phyloP scores from a whole-genome alignment of 2,797 vertebrate genomes.

The Eidolon dupreanum region DNA sequence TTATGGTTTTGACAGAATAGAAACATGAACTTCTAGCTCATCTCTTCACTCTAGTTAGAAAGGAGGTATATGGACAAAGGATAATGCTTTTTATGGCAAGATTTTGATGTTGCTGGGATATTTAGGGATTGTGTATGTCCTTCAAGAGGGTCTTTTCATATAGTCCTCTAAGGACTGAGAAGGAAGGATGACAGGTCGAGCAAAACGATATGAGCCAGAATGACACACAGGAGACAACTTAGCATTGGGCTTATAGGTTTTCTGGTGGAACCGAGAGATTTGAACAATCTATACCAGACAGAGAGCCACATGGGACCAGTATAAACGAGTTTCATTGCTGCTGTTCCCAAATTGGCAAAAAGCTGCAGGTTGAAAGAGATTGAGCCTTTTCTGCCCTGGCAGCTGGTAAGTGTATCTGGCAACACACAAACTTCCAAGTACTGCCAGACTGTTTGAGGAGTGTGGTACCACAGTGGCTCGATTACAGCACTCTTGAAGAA shows the following conservation, averaged over 20 bases:
- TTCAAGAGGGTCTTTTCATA: slow-evolving; percentile 18
- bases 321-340: background rate
- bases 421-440: background rate
- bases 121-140: slow-evolving; percentile 13
- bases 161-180: background rate
- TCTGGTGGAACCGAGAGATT: slow-evolving; percentile 42
- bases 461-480: background rate
- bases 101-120: slow-evolving; percentile 30
- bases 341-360: background rate
- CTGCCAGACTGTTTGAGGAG: background rate
- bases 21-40: background rate
- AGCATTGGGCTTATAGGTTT: slow-evolving; percentile 30
- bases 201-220: background rate
- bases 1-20: background rate
- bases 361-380: background rate
- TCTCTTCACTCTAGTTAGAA: background rate
- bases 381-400: background rate
- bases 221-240: slow-evolving; percentile 43
- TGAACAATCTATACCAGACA: slow-evolving; percentile 20
- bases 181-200: slow-evolving; percentile 2
- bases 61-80: background rate
- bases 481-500: background rate
- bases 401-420: background rate
- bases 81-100: background rate
- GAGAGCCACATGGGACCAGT: background rate